These are phyloP conservation scores for Oncorhynchus kisutch DNA, from an alignment of 2,113 vertebrate genomes.

Conservation along the genomic window DNA sequence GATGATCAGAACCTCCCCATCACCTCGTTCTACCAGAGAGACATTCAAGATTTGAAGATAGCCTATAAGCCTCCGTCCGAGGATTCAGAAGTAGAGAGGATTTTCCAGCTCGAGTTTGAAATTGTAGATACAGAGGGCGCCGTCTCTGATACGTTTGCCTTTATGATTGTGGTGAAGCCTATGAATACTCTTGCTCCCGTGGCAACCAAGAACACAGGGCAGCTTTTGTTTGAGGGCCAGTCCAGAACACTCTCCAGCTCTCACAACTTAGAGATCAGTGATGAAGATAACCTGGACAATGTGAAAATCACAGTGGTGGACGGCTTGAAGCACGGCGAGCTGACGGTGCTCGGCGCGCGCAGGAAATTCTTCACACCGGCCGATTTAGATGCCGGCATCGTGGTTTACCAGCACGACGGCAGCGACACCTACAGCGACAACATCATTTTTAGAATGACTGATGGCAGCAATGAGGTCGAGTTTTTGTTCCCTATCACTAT, in stretches of 20 bases:
- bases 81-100: constrained; percentile 67
- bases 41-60: constrained; percentile 82
- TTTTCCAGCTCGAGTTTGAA: constrained; percentile 81
- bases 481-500: constrained; percentile 81
- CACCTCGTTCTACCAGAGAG: constrained; percentile 77
- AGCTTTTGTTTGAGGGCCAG: constrained; percentile 81
- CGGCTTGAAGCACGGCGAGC: constrained; percentile 74
- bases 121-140: constrained; percentile 74
- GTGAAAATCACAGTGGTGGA: constrained; percentile 69
- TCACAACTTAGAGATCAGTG: constrained; percentile 76
- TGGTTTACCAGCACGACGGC: constrained; percentile 80
- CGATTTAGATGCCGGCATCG: constrained; percentile 71
- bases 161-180: constrained; percentile 80
- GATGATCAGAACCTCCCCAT: constrained; percentile 80
- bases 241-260: constrained; percentile 70
- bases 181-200: constrained; percentile 78
- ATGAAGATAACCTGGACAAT: constrained; percentile 76
- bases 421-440: constrained; percentile 83
- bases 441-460: constrained; percentile 78
- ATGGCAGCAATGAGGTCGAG: constrained; percentile 76
- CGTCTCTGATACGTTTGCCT: constrained; percentile 78
- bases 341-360: constrained; percentile 62
- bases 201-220: constrained; percentile 72
- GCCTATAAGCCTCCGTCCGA: constrained; percentile 76
- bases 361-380: constrained; percentile 72